Percentiles rank a stretch among this genome's conserved stretches.
Evolutionary conservation across 2,888 invertebrate species (phyloP).

Genomic region (Chrysolina haemoptera): DNA sequence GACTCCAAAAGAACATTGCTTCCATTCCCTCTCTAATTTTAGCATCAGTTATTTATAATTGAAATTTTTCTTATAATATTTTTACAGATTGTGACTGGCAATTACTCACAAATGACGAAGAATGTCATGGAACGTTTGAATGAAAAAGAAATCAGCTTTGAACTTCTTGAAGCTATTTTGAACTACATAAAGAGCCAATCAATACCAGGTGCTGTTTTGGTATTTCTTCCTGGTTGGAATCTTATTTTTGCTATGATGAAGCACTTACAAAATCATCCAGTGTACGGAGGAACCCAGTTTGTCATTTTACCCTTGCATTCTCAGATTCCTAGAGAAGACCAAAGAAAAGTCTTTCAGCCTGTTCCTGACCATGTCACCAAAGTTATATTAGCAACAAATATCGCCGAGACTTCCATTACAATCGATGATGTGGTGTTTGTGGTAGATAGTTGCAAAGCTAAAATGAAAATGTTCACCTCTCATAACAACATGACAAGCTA

Average conservation of each 20-base stretch:
- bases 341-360: conserved; percentile 91
- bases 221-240: conserved; percentile 98
- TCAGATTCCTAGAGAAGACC: conserved; percentile 96
- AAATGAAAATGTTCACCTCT: conserved; percentile 97
- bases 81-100: conserved; percentile 60
- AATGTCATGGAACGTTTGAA: conserved; percentile 82
- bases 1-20: too few relatives aligned
- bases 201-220: conserved; percentile 88
- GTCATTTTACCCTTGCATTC: conserved; percentile 95
- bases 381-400: conserved; percentile 96
- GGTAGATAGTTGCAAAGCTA: conserved; percentile 96
- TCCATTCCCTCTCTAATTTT: background rate
- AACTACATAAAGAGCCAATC: conserved; percentile 74
- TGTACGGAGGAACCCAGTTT: conserved; percentile 75
- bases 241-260: conserved; percentile 94
- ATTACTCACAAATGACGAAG: conserved; percentile 77
- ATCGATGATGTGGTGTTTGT: conserved; percentile 99
- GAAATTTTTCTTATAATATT: conserved; percentile 4
- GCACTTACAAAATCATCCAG: conserved; percentile 81
- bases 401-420: conserved; percentile 98
- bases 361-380: conserved; percentile 90
- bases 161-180: conserved; percentile 88
- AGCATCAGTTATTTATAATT: background rate
- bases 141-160: conserved; percentile 95
- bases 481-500: conserved; percentile 99